Percentiles rank a stretch among this genome's conserved stretches.
phyloP scores from a whole-genome alignment of 37 sponge, comb jelly and placozoan species.

The Halichondria panicea region DNA sequence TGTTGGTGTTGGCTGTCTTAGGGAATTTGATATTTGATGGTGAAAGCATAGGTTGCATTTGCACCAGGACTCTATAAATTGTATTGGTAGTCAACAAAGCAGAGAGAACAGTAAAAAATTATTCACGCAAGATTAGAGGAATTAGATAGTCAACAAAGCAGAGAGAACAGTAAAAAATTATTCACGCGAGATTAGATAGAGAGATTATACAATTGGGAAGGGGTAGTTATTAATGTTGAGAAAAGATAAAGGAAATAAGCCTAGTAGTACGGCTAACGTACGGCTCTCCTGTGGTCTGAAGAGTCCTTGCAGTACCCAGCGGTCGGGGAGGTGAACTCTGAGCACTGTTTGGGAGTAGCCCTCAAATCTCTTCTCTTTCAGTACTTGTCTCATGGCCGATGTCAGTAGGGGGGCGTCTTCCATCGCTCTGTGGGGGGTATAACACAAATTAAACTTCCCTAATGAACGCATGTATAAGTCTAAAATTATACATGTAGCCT shows the following conservation, averaged over 20 bases:
- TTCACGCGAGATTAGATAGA: too few species aligned
- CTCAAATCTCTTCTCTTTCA: constrained; percentile 23
- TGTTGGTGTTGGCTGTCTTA: too few species aligned
- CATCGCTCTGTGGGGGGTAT: neutral
- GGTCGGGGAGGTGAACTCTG: constrained; percentile 63
- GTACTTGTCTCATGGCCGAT: constrained; percentile 20
- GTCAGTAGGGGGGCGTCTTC: constrained; percentile 59
- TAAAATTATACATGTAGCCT: too few species aligned
- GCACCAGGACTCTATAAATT: too few species aligned
- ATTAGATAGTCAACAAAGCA: too few species aligned
- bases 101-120: too few species aligned
- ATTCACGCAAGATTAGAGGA: too few species aligned
- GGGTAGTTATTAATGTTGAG: neutral
- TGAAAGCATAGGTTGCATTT: too few species aligned
- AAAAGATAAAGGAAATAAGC: neutral
- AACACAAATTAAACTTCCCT: neutral
- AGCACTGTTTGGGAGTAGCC: constrained; percentile 37
- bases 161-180: too few species aligned
- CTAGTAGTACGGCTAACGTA: constrained; percentile 6
- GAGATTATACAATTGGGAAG: neutral
- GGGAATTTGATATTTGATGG: too few species aligned
- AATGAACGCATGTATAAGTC: too few species aligned
- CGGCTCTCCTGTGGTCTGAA: constrained; percentile 66
- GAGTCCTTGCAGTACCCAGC: constrained; percentile 64
- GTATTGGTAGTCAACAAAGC: too few species aligned